Evolutionary conservation across 2,888 invertebrate species (phyloP).

Genomic region (Torymus tubicola): DNA sequence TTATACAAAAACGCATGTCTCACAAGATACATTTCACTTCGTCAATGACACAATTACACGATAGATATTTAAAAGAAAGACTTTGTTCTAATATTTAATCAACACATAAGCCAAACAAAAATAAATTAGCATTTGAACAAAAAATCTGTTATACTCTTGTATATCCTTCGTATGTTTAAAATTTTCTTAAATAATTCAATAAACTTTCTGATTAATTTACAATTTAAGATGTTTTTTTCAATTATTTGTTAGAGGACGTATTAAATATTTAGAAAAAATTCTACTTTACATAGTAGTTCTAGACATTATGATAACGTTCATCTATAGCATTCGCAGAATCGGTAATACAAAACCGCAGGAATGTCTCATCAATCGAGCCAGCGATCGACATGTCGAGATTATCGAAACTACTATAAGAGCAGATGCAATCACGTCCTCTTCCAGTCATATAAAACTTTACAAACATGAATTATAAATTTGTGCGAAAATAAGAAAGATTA

Average conservation of each 20-base stretch:
- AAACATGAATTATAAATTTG: conserved; percentile 55
- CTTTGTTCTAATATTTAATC: conserved; percentile 11
- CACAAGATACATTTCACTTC: conserved; percentile 27
- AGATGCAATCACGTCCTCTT: conserved; percentile 7
- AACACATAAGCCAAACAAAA: conserved; percentile 14
- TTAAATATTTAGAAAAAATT: conserved; percentile 7
- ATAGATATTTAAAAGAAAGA: conserved; percentile 25
- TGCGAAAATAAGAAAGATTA: conserved; percentile 58
- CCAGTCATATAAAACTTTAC: conserved; percentile 17
- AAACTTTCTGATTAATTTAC: no score
- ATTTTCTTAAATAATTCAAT: no score
- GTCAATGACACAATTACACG: conserved; percentile 18
- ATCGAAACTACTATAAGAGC: conserved; percentile 3
- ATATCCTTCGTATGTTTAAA: not conserved
- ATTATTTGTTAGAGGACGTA: conserved; percentile 3
- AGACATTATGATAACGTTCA: conserved; percentile 15
- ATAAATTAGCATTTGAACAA: conserved; percentile 33
- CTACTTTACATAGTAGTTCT: conserved; percentile 14
- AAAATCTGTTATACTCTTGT: not conserved
- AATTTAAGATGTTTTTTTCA: not conserved
- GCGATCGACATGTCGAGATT: conserved; percentile 51
- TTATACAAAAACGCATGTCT: conserved; percentile 52
- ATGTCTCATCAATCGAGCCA: conserved; percentile 54
- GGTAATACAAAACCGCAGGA: conserved; percentile 17
- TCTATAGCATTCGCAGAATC: conserved; percentile 24